Base-by-base conservation (phyloP, 1,140 invertebrate species). In the Theocolax elegans region DNA sequence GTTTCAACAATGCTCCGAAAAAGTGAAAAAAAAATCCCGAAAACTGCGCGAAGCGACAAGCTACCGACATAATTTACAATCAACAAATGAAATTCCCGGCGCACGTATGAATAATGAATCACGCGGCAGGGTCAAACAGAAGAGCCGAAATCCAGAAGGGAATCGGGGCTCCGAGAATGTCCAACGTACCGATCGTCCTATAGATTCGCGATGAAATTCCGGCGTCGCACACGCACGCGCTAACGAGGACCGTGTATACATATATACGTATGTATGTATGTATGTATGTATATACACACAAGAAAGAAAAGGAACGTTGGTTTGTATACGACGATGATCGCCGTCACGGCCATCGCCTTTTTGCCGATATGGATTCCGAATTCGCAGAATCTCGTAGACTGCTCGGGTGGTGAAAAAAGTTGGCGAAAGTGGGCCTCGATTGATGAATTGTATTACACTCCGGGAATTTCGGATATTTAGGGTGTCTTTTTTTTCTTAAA, bases 321-420 rank as follows among this genome's bases (percentile, higher is more conserved):
- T n/a, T 48, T 21, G 51, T n/a, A n/a, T 23, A 38, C 48, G 63
- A 40, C 51, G 44, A 44, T 40, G 44, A 56, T 49, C 67, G 48
- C 23, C 46, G 68, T 38, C 25, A 51, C 59, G 35, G 42, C 48
- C 72, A 48, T 53, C 31, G 69, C 51, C 74, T 80, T 77, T 81
- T 77, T 77, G 70, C 62, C 70, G 40, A 74, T 74, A 80, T 78
- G 74, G 78, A 81, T 81, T 79, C 56, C 73, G 69, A 60, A 77
- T 81, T 80, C 78, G 63, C 65, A 75, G 78, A 79, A 79, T 75
- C 74, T 72, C 64, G 60, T 51, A n/a, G n/a, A n/a, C n/a, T n/a
- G n/a, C n/a, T n/a, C n/a, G n/a, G n/a, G n/a, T n/a, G 48, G 48
- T 23, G 27, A 21, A 60, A 60, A 54, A 35, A 53, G 17, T 46